Percentiles rank a stretch among this genome's conserved stretches.
These are phyloP conservation scores for Delia radicum DNA, from an alignment of 1,140 invertebrate genomes.

Conservation along the genomic window DNA sequence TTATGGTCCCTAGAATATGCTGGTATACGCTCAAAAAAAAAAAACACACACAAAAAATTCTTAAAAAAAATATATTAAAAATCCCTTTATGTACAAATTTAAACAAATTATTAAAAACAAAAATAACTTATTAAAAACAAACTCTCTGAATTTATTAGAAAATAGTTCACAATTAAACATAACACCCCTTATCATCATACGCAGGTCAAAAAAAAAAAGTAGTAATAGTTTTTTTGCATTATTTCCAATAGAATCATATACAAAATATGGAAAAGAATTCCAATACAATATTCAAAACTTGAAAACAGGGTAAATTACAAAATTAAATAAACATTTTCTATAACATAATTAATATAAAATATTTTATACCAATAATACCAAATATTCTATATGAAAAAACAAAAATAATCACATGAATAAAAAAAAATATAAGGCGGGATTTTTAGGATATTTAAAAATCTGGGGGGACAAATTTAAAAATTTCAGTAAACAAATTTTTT, in stretches of 20 bases:
- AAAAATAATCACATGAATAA: no score
- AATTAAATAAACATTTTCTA: background rate
- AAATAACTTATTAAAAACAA: background rate
- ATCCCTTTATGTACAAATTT: slow-evolving; percentile 17
- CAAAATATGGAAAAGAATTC: background rate
- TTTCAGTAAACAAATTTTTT: no score
- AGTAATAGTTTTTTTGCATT: background rate
- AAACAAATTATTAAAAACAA: background rate
- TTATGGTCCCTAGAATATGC: no score
- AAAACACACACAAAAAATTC: background rate
- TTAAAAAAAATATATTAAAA: background rate
- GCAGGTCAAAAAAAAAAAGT: background rate
- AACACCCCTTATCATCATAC: background rate
- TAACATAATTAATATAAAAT: background rate
- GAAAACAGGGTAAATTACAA: background rate
- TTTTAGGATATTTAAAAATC: no score
- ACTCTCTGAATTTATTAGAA: slow-evolving; percentile 21
- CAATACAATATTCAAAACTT: background rate
- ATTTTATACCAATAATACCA: background rate
- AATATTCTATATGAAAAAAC: no score
- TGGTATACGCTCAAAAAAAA: slow-evolving; percentile 12
- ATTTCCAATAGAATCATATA: background rate
- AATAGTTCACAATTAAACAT: background rate
- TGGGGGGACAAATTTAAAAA: no score
- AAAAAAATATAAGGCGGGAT: no score